These are phyloP conservation scores for Latrodectus hesperus DNA, from an alignment of 2,888 invertebrate species.

Conservation along the genomic window DNA sequence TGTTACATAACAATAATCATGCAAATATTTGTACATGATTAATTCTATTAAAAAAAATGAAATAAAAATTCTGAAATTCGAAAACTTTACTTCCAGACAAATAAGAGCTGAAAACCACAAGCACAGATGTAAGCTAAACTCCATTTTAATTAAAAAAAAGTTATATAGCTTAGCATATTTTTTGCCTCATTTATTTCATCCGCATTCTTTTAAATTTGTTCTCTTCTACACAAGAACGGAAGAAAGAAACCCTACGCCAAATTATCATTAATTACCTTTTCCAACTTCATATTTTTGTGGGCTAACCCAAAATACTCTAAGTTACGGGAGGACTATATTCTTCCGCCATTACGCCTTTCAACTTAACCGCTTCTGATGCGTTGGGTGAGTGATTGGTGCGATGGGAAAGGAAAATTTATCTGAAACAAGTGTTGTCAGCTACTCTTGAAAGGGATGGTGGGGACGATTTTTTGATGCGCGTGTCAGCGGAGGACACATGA, in stretches of 20 bases:
- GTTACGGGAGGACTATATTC: constrained; percentile 33
- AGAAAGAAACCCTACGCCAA: constrained; percentile 24
- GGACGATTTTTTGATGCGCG: constrained; percentile 66
- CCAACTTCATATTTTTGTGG: constrained; percentile 42
- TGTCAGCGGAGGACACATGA: constrained; percentile 63
- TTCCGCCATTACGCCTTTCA: constrained; percentile 54
- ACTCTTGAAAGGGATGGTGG: constrained; percentile 63
- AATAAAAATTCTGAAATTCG: too few relatives aligned
- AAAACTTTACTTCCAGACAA: too few relatives aligned
- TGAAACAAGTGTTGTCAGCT: constrained; percentile 69
- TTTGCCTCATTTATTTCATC: neutral
- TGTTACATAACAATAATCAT: too few relatives aligned
- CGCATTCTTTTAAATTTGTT: neutral
- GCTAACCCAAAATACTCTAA: constrained; percentile 50
- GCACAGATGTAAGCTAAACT: too few relatives aligned
- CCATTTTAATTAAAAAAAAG: too few relatives aligned
- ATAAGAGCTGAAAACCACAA: too few relatives aligned
- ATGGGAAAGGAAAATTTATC: constrained; percentile 60
- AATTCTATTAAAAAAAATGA: too few relatives aligned
- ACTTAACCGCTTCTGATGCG: constrained; percentile 46
- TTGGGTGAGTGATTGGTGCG: constrained; percentile 54
- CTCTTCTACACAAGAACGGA: neutral
- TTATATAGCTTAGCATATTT: too few relatives aligned
- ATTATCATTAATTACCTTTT: constrained; percentile 64
- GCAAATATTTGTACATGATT: too few relatives aligned